Evolutionary conservation across 2,888 invertebrate species (phyloP).

Genomic region (Tenthredo amoena): DNA sequence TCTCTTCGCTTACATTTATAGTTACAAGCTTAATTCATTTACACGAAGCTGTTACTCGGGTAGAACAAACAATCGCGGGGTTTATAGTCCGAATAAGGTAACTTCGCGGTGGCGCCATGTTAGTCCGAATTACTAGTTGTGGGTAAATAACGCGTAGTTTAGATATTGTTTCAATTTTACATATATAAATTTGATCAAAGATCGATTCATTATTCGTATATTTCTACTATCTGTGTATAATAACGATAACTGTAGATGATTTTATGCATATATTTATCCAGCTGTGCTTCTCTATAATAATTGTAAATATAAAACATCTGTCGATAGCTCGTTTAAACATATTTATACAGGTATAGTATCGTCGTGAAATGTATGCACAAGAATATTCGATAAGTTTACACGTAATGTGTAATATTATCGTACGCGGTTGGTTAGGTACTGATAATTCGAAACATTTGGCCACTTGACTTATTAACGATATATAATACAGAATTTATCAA

Average conservation of each 20-base stretch:
- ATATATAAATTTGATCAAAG: not conserved
- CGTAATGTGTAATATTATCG: not conserved
- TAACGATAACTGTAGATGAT: too few relatives aligned
- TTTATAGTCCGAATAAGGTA: not conserved
- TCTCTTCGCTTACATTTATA: not conserved
- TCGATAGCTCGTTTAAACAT: not conserved
- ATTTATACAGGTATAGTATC: not conserved
- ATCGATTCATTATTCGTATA: not conserved
- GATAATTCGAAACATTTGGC: slow-evolving; percentile 44
- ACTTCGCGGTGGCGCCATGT: not conserved
- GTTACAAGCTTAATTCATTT: slow-evolving; percentile 15
- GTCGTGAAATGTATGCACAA: not conserved
- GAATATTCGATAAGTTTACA: not conserved
- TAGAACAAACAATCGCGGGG: slow-evolving; percentile 2
- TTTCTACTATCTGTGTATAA: too few relatives aligned
- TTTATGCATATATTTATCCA: not conserved
- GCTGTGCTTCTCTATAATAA: not conserved
- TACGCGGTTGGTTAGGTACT: not conserved
- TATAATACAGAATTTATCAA: not conserved
- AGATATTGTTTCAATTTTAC: not conserved
- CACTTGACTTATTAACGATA: slow-evolving; percentile 23
- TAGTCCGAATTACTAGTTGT: not conserved
- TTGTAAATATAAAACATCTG: not conserved
- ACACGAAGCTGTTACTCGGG: not conserved
- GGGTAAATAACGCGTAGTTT: not conserved